These are phyloP conservation scores for Sebastes variabilis DNA, from an alignment of 2,797 vertebrate genomes.

Conservation along the genomic window DNA sequence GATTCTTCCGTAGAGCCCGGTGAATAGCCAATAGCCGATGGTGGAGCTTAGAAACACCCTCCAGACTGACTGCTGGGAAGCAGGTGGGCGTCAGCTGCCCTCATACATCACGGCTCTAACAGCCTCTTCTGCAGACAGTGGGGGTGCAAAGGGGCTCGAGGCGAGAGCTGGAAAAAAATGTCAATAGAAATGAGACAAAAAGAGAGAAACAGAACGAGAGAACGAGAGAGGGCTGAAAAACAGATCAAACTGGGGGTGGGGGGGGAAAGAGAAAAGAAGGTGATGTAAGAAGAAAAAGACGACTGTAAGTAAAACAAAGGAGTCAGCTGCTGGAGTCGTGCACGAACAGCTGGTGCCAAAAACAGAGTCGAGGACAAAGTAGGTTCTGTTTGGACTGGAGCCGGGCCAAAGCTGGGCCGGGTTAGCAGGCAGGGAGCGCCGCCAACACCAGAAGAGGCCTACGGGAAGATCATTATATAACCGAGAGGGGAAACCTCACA, in stretches of 20 bases:
- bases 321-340: slow-evolving; percentile 84
- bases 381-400: slow-evolving; percentile 85
- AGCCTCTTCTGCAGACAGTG: slow-evolving; percentile 66
- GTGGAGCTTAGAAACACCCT: slow-evolving; percentile 65
- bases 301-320: slow-evolving; percentile 79
- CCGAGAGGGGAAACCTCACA: slow-evolving; percentile 75
- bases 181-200: slow-evolving; percentile 65
- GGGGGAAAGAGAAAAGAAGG: slow-evolving; percentile 32
- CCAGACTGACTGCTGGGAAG: slow-evolving; percentile 76
- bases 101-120: slow-evolving; percentile 78
- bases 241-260: slow-evolving; percentile 53
- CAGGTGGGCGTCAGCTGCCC: slow-evolving; percentile 84
- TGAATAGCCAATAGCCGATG: slow-evolving; percentile 58
- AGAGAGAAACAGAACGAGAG: slow-evolving; percentile 48
- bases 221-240: slow-evolving; percentile 54
- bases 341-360: slow-evolving; percentile 85
- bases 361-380: slow-evolving; percentile 83
- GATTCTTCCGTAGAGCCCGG: slow-evolving; percentile 60
- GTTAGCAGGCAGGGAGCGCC: slow-evolving; percentile 68
- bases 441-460: slow-evolving; percentile 75
- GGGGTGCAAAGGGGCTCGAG: slow-evolving; percentile 29
- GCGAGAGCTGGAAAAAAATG: slow-evolving; percentile 60
- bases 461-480: slow-evolving; percentile 83
- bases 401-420: slow-evolving; percentile 71
- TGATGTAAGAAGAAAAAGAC: slow-evolving; percentile 71